A percentile compares a stretch with the other conserved stretches of the same genome.
Evolutionary conservation across 1,140 invertebrate genomes (phyloP).

Genomic region (Oppia nitens): DNA sequence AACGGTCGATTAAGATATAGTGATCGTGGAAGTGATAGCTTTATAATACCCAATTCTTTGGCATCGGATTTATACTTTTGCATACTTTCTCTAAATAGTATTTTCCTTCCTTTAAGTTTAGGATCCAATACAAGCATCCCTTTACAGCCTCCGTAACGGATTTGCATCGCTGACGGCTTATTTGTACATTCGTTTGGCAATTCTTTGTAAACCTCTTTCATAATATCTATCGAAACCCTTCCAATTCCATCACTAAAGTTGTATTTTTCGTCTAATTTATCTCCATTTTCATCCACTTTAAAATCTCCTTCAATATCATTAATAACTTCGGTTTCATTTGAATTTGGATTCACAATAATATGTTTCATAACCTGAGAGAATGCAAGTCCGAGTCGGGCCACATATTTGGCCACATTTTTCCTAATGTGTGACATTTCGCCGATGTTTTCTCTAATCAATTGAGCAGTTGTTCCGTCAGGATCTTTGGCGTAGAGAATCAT

Average conservation of each 20-base stretch:
- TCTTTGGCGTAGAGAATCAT: slow-evolving; percentile 25
- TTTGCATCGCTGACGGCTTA: slow-evolving; percentile 21
- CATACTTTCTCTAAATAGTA: slow-evolving; percentile 21
- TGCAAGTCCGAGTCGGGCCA: slow-evolving; percentile 26
- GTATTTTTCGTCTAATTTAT: slow-evolving; percentile 14
- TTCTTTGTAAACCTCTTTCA: slow-evolving; percentile 15
- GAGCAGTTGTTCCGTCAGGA: slow-evolving; percentile 15
- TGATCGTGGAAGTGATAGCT: slow-evolving; percentile 17
- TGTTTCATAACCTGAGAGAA: slow-evolving; percentile 47
- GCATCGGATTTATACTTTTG: slow-evolving; percentile 20
- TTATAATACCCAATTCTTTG: slow-evolving; percentile 17
- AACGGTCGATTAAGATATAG: slow-evolving; percentile 19
- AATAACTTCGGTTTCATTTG: slow-evolving; percentile 3
- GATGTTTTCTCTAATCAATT: slow-evolving; percentile 9
- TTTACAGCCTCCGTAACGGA: slow-evolving; percentile 23
- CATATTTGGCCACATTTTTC: slow-evolving; percentile 24
- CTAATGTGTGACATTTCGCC: slow-evolving; percentile 2
- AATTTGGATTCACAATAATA: slow-evolving; percentile 50
- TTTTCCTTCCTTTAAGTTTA: slow-evolving; percentile 13
- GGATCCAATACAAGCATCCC: slow-evolving; percentile 22
- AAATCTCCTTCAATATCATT: slow-evolving; percentile 11
- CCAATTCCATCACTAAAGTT: slow-evolving; percentile 24
- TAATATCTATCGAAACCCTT: slow-evolving; percentile 20
- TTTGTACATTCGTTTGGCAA: neutral
- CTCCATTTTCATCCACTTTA: neutral